phyloP scores from a whole-genome alignment of 2,888 invertebrate genomes.

The Monochamus alternatus region DNA sequence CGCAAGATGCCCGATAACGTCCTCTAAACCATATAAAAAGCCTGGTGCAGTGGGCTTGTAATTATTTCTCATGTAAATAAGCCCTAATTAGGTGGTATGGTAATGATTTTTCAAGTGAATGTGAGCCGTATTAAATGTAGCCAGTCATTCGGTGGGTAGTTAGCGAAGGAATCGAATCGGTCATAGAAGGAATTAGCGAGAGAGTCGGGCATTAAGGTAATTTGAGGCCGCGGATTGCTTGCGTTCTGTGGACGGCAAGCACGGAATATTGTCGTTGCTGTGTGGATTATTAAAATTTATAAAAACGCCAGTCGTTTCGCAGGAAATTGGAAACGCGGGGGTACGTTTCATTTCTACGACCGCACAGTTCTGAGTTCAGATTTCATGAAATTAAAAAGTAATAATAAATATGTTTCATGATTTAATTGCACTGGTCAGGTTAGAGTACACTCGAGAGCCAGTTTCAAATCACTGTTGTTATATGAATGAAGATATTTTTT shows the following conservation, averaged over 20 bases:
- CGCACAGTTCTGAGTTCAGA: too few species aligned
- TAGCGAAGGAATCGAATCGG: constrained; percentile 26
- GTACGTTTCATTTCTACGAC: too few species aligned
- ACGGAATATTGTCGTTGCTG: constrained; percentile 12
- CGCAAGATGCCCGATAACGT: constrained; percentile 52
- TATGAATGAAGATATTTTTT: too few species aligned
- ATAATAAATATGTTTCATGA: too few species aligned
- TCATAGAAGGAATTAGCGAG: constrained; percentile 9
- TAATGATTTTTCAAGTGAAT: constrained; percentile 45
- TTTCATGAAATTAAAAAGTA: too few species aligned
- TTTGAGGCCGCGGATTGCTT: background rate
- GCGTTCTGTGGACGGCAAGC: constrained; percentile 3
- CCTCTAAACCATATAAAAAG: constrained; percentile 45
- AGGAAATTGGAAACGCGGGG: too few species aligned
- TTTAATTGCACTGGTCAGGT: too few species aligned
- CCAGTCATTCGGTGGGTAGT: constrained; percentile 27
- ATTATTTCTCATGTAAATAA: constrained; percentile 59
- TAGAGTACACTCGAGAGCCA: too few species aligned
- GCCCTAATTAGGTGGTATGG: constrained; percentile 48
- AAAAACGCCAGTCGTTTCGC: too few species aligned
- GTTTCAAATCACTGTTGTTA: too few species aligned
- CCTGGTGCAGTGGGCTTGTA: constrained; percentile 51
- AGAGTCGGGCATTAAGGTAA: constrained; percentile 3
- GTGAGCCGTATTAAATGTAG: constrained; percentile 25
- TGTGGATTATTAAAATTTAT: constrained; percentile 1